Evolutionary conservation across 2,113 vertebrate species (phyloP), one percentile per base, ranked within the genome.

Genomic region (Coracopsis vasa): DNA sequence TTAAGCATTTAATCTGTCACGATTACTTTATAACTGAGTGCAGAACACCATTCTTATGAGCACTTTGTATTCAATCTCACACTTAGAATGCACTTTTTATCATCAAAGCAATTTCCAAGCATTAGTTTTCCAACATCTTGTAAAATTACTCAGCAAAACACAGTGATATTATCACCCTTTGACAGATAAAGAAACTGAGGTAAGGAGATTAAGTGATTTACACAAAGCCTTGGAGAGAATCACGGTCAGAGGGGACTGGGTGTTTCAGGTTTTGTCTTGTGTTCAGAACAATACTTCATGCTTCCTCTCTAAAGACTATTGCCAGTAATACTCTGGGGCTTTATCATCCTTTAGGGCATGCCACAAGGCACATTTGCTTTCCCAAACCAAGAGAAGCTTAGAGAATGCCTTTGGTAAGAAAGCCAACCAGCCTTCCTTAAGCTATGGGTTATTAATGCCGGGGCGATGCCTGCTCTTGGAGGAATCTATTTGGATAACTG

Each of bases 11-110:
- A 72, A 95, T 88, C 71, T 94, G 80, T 72, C 69, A 69, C 4
- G 6, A 53, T 93, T 86, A 90, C 87, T 90, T 95, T 71, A 51
- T 80, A 92, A 92, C 75, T 88, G n/a, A 71, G 33, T 71, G 51
- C 65, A 89, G 73, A 89, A 91, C 67, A 44, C 31, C 54, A 42
- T 80, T 83, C 62, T 82, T 77, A 53, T 4, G 56, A 86, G 67
- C 75, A 81, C 67, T 83, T 79, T 72, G 60, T 80, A 74, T 94
- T 78, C 86, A 92, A 88, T 24, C 33, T 86, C 64, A 64, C 62
- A 67, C 47, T 88, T 81, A 37, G 84, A 82, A 60, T n/a, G 80
- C 60, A 48, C 53, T 83, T 94, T 71, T 74, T 86, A 70, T 80
- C 50, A 74, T 83, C 47, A 71, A 95, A 81, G 28, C 67, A 31